Evolutionary conservation across 2,888 invertebrate genomes (phyloP).

Genomic region (Melinaea menophilus): DNA sequence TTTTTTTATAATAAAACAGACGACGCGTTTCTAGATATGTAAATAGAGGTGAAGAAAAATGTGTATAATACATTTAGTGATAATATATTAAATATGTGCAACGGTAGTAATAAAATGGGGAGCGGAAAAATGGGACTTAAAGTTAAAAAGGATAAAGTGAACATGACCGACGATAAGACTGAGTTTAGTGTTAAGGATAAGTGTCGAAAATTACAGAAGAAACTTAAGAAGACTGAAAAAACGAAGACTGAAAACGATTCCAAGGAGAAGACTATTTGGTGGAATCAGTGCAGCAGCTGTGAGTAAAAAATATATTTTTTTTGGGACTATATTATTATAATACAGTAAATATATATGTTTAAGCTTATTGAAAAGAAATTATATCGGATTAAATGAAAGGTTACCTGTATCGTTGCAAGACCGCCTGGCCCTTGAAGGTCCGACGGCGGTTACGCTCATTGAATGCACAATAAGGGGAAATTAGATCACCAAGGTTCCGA

Average conservation of each 20-base stretch:
- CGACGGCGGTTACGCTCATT: constrained; percentile 66
- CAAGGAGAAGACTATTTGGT: constrained; percentile 73
- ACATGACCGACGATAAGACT: constrained; percentile 54
- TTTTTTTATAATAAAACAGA: constrained; percentile 43
- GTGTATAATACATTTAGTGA: constrained; percentile 45
- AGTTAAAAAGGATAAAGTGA: constrained; percentile 67
- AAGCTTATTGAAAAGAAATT: constrained; percentile 7
- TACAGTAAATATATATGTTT: neutral
- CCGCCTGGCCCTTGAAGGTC: constrained; percentile 65
- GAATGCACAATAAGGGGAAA: constrained; percentile 76
- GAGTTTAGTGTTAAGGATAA: constrained; percentile 74
- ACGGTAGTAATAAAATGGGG: constrained; percentile 61
- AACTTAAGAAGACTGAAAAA: constrained; percentile 73
- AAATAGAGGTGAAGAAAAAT: constrained; percentile 34
- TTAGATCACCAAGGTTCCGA: constrained; percentile 72
- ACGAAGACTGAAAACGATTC: constrained; percentile 65
- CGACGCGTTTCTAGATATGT: constrained; percentile 32
- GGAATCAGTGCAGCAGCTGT: constrained; percentile 73
- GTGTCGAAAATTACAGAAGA: constrained; percentile 69
- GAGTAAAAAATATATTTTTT: constrained; percentile 43
- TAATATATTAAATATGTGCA: constrained; percentile 46
- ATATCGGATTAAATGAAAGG: constrained; percentile 25
- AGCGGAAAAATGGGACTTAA: constrained; percentile 69
- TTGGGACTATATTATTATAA: constrained; percentile 10
- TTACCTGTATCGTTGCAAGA: constrained; percentile 43